These are phyloP conservation scores for Frieseomelitta varia DNA, from an alignment of 1,140 invertebrate genomes.

Conservation along the genomic window DNA sequence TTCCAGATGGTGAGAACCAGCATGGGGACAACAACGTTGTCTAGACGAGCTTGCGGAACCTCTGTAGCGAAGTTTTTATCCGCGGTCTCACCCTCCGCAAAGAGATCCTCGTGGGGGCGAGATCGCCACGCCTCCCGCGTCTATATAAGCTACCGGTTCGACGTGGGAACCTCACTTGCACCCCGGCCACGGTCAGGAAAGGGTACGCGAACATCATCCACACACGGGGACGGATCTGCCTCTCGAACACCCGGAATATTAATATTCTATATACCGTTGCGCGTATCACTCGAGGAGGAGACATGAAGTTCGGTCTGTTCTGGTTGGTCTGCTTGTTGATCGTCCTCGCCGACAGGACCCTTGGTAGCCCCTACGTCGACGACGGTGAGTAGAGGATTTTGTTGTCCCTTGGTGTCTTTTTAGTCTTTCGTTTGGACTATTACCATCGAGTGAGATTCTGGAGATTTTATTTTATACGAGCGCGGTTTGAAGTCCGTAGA, in stretches of 20 bases:
- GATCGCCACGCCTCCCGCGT: slow-evolving; percentile 72
- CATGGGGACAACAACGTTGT: neutral
- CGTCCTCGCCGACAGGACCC: slow-evolving; percentile 60
- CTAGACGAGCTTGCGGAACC: slow-evolving; percentile 30
- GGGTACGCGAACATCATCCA: slow-evolving; percentile 18
- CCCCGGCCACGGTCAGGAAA: slow-evolving; percentile 51
- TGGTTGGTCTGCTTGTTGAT: slow-evolving; percentile 63
- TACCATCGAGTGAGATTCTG: too few relatives aligned
- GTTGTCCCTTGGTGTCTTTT: neutral
- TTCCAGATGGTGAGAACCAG: neutral
- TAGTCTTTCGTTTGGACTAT: neutral
- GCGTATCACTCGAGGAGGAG: neutral
- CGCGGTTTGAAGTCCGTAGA: too few relatives aligned
- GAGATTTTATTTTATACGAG: too few relatives aligned
- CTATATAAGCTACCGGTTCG: slow-evolving; percentile 73
- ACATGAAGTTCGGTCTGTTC: slow-evolving; percentile 70
- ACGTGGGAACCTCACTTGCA: slow-evolving; percentile 69
- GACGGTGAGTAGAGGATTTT: slow-evolving; percentile 67
- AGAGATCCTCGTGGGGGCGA: slow-evolving; percentile 61
- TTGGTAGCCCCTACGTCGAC: slow-evolving; percentile 71
- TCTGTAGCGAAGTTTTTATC: slow-evolving; percentile 37
- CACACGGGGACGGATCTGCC: slow-evolving; percentile 23
- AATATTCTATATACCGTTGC: neutral
- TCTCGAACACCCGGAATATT: neutral
- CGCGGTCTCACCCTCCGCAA: slow-evolving; percentile 43